These are phyloP conservation scores for Betta splendens DNA, from an alignment of 2,797 vertebrate species.

Conservation along the genomic window DNA sequence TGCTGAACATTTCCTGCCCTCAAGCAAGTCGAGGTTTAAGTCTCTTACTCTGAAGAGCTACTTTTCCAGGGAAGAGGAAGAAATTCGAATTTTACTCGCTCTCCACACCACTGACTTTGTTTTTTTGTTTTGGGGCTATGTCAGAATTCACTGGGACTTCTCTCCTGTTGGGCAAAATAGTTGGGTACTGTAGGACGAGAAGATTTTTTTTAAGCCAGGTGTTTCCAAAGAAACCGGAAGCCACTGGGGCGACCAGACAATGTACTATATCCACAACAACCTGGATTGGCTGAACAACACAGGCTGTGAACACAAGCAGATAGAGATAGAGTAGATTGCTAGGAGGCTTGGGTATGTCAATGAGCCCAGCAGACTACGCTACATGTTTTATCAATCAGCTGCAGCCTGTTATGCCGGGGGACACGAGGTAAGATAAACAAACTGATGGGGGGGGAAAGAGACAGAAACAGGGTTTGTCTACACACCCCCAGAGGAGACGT, in stretches of 20 bases:
- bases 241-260: slow-evolving; percentile 12
- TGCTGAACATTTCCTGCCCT: slow-evolving; percentile 7
- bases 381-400: slow-evolving; percentile 69
- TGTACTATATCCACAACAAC: slow-evolving; percentile 29
- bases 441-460: slow-evolving; percentile 17
- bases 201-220: slow-evolving; percentile 6
- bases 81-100: not conserved
- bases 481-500: slow-evolving; percentile 34
- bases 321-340: slow-evolving; percentile 43
- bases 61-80: not conserved
- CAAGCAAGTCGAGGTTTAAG: slow-evolving; percentile 4
- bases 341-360: slow-evolving; percentile 41
- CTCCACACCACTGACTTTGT: not conserved
- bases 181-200: slow-evolving; percentile 7
- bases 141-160: slow-evolving; percentile 20
- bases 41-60: not conserved
- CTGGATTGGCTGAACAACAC: slow-evolving; percentile 33
- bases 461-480: slow-evolving; percentile 24
- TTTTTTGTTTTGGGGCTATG: slow-evolving; percentile 18
- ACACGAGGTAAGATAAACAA: slow-evolving; percentile 46
- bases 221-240: slow-evolving; percentile 29
- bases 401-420: slow-evolving; percentile 40
- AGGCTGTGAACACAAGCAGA: slow-evolving; percentile 33
- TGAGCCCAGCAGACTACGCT: slow-evolving; percentile 22
- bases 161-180: not conserved